Evolutionary conservation across 1,140 invertebrate species (phyloP), one percentile per base, ranked within the genome.

Genomic region (Papilio helenus): DNA sequence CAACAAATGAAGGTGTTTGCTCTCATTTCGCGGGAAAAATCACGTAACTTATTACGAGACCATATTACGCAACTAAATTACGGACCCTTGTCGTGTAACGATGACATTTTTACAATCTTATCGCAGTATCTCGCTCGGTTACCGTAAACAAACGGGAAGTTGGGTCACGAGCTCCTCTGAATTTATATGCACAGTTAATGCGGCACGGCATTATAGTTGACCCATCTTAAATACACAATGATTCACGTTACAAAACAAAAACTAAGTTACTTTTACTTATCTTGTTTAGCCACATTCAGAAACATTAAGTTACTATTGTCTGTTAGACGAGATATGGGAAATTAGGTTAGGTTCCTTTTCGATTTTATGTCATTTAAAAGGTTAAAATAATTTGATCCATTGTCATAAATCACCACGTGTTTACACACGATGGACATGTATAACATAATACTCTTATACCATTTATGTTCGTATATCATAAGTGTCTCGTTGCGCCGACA

Each of bases 81-180:
- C 23, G 61, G 26, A 68, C 61, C 61, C 61, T 68, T 68, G 61
- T 61, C 58, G 58, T 68, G 61, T 68, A 16, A 68, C 26, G 61
- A 68, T 34, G 61, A 68, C 61, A 68, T 68, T 34, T 68, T 68
- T 68, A 68, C 26, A 68, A 68, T 68, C 61, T 68, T 68, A 68
- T 68, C 61, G 23, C 26, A 34, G 61, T 68, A 68, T 68, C 61
- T 68, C 58, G 58, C 58, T 61, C 61, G 61, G 61, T 68, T 68
- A 68, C 61, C 61, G 61, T 68, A 68, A 68, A 68, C 26, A 68
- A 68, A 14, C 61, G 61, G 61, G 61, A 34, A 7, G 26, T 68
- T 18, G 12, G 26, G 61, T 68, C 23, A 68, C 61, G 61, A 68
- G 26, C 5, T 68, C 3, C 14, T 68, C 61, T 68, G 12, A 68